Percentiles rank a stretch among this genome's conserved stretches.
phyloP scores from a whole-genome alignment of 1,140 invertebrate genomes.

The Lucilia sericata region DNA sequence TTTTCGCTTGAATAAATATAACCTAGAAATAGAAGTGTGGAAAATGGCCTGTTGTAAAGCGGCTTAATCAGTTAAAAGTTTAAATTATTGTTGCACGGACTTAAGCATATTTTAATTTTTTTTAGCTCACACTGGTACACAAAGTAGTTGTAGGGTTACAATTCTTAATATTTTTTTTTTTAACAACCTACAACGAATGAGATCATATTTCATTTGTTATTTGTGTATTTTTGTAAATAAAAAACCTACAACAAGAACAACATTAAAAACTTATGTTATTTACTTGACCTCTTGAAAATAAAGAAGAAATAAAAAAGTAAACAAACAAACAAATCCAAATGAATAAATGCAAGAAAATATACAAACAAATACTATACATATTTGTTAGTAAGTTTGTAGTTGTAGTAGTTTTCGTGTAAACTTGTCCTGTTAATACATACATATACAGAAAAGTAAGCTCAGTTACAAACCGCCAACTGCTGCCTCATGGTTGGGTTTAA shows the following conservation, averaged over 20 bases:
- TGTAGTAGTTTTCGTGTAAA: not conserved
- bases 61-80: slow-evolving; percentile 32
- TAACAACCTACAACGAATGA: slow-evolving; percentile 33
- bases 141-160: not conserved
- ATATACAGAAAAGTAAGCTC: not conserved
- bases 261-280: not conserved
- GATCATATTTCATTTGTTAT: slow-evolving; percentile 39
- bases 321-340: not conserved
- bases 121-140: not conserved
- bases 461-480: slow-evolving; percentile 10
- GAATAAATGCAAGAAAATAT: slow-evolving; percentile 26
- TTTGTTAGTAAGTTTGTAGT: not conserved
- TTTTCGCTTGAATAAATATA: no score
- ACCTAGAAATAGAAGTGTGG: not conserved
- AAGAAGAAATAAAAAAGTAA: not conserved
- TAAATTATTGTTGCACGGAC: not conserved
- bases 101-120: not conserved
- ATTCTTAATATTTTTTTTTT: not conserved
- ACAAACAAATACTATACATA: not conserved
- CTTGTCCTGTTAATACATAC: not conserved
- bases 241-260: not conserved
- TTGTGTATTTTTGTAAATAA: not conserved
- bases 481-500: slow-evolving; percentile 18
- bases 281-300: slow-evolving; percentile 34
- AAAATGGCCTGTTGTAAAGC: slow-evolving; percentile 10